Percentiles rank a stretch among this genome's conserved stretches.
Conservation (phyloP, 2,113 vertebrate species). For the Malaclemys terrapin region DNA sequence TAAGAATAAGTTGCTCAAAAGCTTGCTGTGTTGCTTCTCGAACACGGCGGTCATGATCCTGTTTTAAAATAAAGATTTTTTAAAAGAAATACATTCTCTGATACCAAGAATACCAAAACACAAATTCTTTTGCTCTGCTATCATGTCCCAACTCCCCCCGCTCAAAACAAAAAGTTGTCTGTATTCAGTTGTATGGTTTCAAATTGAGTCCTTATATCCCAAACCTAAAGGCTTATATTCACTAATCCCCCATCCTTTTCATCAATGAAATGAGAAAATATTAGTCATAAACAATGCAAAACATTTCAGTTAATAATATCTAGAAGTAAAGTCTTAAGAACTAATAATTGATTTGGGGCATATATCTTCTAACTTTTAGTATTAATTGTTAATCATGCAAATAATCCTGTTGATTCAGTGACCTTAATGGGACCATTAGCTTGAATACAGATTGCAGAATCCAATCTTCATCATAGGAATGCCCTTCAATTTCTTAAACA, state of each 20-base stretch:
- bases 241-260: background rate
- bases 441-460: background rate
- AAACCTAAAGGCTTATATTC: background rate
- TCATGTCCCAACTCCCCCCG: background rate
- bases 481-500: background rate
- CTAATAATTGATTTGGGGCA: background rate
- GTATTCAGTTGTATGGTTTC: background rate
- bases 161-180: background rate
- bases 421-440: background rate
- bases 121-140: background rate
- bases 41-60: slow-evolving; percentile 96
- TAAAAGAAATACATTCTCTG: background rate
- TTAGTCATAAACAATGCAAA: background rate
- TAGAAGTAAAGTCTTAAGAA: background rate
- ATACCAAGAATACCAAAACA: background rate
- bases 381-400: background rate
- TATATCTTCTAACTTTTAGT: background rate
- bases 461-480: background rate
- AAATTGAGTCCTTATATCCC: background rate
- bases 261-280: background rate
- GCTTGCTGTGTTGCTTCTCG: slow-evolving; percentile 96
- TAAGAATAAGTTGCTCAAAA: slow-evolving; percentile 94
- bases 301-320: background rate
- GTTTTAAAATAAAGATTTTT: background rate
- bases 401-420: background rate